phyloP scores from a whole-genome alignment of 2,113 vertebrate genomes.

The Opisthocomus hoazin region DNA sequence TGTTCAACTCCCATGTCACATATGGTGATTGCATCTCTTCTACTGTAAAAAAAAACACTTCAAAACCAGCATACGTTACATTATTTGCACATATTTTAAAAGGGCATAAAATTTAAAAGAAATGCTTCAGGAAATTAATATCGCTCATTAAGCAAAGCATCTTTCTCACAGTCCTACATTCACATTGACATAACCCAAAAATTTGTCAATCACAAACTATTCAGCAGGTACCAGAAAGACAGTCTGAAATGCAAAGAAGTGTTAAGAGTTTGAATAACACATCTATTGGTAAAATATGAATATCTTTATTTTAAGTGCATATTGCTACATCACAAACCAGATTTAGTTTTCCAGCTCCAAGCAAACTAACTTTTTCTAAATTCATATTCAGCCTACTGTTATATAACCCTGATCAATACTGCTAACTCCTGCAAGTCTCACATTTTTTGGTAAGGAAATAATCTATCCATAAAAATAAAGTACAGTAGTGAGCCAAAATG shows the following conservation, averaged over 20 bases:
- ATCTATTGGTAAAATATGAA: neutral
- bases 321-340: neutral
- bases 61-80: neutral
- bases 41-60: neutral
- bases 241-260: conserved; percentile 48
- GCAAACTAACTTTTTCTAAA: neutral
- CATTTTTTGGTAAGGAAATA: neutral
- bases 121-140: neutral
- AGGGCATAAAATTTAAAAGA: neutral
- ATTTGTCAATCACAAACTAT: conserved; percentile 65
- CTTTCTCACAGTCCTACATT: conserved; percentile 58
- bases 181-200: conserved; percentile 51
- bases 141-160: neutral
- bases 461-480: neutral
- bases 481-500: neutral
- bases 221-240: conserved; percentile 54
- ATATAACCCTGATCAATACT: neutral
- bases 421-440: neutral
- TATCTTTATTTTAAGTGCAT: neutral
- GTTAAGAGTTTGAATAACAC: neutral
- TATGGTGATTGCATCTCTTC: neutral
- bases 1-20: neutral
- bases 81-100: neutral
- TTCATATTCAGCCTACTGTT: neutral
- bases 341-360: neutral